Evolutionary conservation across 2,888 invertebrate genomes (phyloP).

Genomic region (Piscicola geometra): DNA sequence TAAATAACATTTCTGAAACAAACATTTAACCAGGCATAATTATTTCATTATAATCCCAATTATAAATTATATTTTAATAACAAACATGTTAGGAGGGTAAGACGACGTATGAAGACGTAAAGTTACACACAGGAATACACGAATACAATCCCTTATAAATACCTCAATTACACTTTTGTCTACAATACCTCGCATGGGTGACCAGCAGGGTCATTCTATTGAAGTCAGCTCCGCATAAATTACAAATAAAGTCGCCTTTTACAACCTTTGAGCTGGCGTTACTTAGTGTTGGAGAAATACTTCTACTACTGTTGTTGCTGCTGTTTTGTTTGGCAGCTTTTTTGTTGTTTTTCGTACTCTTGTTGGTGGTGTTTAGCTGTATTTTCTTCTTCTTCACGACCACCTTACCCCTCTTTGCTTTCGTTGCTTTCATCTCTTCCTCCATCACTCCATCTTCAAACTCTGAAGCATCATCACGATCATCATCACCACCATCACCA

Average conservation of each 20-base stretch:
- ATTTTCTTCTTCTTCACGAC: neutral
- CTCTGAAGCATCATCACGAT: neutral
- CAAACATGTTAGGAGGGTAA: too few relatives aligned
- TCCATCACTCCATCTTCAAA: neutral
- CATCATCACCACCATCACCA: neutral
- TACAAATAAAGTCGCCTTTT: constrained; percentile 25
- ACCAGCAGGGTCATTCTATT: constrained; percentile 35
- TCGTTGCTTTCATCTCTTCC: neutral
- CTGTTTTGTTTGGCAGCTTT: neutral
- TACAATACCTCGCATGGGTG: constrained; percentile 34
- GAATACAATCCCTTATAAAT: neutral
- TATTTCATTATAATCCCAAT: too few relatives aligned
- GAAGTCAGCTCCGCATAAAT: constrained; percentile 32
- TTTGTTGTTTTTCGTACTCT: neutral
- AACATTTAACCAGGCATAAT: too few relatives aligned
- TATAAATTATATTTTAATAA: too few relatives aligned
- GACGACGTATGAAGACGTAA: too few relatives aligned
- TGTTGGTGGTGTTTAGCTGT: neutral
- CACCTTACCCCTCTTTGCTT: neutral
- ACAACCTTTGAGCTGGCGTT: neutral
- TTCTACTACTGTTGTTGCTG: constrained; percentile 13
- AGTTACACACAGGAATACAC: constrained; percentile 6
- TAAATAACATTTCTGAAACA: too few relatives aligned
- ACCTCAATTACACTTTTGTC: constrained; percentile 1
- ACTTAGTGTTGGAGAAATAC: neutral